These are phyloP conservation scores for Polydesmus complanatus DNA, from an alignment of 2,888 invertebrate species.

Conservation along the genomic window DNA sequence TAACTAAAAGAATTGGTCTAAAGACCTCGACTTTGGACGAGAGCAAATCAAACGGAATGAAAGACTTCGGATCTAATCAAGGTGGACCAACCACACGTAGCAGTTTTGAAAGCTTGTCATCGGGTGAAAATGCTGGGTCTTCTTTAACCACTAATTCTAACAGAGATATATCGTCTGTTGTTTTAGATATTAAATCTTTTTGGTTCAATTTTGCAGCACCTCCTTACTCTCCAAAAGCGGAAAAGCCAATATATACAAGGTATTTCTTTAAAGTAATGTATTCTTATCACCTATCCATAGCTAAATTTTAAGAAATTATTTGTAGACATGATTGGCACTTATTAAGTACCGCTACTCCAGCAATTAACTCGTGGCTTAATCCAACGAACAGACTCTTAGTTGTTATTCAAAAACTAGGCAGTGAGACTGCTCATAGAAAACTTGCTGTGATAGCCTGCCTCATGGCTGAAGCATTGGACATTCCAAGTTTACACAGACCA, in stretches of 20 bases:
- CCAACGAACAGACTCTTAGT: slow-evolving; percentile 81
- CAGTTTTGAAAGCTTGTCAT: background rate
- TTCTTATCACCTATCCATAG: background rate
- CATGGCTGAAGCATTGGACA: slow-evolving; percentile 77
- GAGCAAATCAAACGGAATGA: background rate
- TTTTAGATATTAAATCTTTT: slow-evolving; percentile 73
- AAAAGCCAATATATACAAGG: slow-evolving; percentile 87
- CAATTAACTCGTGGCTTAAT: slow-evolving; percentile 96
- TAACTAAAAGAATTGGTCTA: slow-evolving; percentile 43
- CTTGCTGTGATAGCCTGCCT: slow-evolving; percentile 75
- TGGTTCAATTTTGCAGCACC: slow-evolving; percentile 98
- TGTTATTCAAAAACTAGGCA: slow-evolving; percentile 62
- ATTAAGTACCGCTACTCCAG: slow-evolving; percentile 86
- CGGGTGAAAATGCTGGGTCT: background rate
- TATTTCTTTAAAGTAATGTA: slow-evolving; percentile 27
- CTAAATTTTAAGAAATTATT: background rate
- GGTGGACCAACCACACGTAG: background rate
- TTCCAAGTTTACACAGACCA: slow-evolving; percentile 65
- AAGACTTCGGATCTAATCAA: background rate
- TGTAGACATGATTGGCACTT: slow-evolving; percentile 85
- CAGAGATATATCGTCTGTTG: slow-evolving; percentile 50
- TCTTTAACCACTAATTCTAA: background rate
- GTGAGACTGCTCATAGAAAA: slow-evolving; percentile 43
- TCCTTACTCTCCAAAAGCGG: slow-evolving; percentile 80
- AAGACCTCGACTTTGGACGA: background rate